Evolutionary conservation across 2,797 vertebrate genomes (phyloP).

Genomic region (Rhinella marina): DNA sequence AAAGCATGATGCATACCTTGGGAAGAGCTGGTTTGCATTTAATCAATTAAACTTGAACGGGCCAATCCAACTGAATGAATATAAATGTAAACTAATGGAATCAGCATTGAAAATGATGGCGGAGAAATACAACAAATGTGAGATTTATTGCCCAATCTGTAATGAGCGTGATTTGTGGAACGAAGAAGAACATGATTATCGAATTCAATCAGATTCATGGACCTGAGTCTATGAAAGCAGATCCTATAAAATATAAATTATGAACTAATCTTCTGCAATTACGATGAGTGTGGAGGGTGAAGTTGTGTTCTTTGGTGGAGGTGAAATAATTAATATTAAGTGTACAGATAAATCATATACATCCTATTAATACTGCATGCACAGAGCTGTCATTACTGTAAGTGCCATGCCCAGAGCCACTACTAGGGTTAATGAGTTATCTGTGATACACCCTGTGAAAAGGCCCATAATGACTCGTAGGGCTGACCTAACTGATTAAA

Average conservation of each 20-base stretch:
- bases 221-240: not conserved
- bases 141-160: slow-evolving; percentile 57
- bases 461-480: no score
- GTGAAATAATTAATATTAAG: not conserved
- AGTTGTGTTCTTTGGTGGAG: not conserved
- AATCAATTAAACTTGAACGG: slow-evolving; percentile 70
- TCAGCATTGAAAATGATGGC: slow-evolving; percentile 77
- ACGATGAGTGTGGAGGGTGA: not conserved
- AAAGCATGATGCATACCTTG: slow-evolving; percentile 59
- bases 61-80: slow-evolving; percentile 74
- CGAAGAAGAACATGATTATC: slow-evolving; percentile 25
- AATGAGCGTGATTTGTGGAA: slow-evolving; percentile 20
- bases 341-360: not conserved
- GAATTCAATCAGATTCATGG: slow-evolving; percentile 22
- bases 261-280: not conserved
- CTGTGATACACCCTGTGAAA: no score
- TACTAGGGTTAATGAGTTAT: no score
- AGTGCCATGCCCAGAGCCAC: not conserved
- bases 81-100: slow-evolving; percentile 75
- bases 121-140: slow-evolving; percentile 78
- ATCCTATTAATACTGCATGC: not conserved
- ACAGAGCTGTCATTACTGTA: not conserved
- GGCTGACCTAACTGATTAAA: no score
- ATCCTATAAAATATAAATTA: slow-evolving; percentile 12
- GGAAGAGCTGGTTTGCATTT: slow-evolving; percentile 68